Evolutionary conservation across 1,140 invertebrate genomes (phyloP).

Genomic region (Tetragnatha versicolor): DNA sequence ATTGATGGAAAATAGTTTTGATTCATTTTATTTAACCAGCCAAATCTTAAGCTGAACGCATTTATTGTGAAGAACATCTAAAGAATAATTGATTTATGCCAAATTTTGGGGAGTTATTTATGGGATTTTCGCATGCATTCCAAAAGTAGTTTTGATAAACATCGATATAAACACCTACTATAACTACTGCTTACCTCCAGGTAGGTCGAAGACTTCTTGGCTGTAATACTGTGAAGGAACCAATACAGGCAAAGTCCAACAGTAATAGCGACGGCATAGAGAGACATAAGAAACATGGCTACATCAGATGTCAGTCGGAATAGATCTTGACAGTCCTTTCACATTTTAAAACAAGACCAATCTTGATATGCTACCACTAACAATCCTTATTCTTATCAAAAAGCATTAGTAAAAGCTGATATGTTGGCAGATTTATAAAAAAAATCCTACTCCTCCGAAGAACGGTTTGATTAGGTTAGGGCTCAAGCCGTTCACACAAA

Average conservation of each 20-base stretch:
- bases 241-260: slow-evolving; percentile 49
- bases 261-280: slow-evolving; percentile 45
- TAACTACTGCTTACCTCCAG: slow-evolving; percentile 46
- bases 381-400: slow-evolving; percentile 7
- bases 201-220: slow-evolving; percentile 1
- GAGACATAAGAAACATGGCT: slow-evolving; percentile 51
- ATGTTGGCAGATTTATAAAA: slow-evolving; percentile 25
- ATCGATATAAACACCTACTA: not conserved
- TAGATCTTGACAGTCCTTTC: not conserved
- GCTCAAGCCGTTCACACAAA: not conserved
- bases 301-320: not conserved
- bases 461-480: no score
- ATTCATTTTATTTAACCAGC: no score
- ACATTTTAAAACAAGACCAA: slow-evolving; percentile 17
- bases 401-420: slow-evolving; percentile 22
- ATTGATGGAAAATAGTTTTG: no score
- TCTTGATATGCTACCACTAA: slow-evolving; percentile 21
- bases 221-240: slow-evolving; percentile 34
- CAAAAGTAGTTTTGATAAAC: not conserved
- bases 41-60: no score
- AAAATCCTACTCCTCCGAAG: no score
- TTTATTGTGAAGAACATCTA: no score
- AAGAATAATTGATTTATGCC: no score
- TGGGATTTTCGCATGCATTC: no score
- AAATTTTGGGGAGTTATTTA: no score